Evolutionary conservation across 1,140 invertebrate species (phyloP).

Genomic region (Listronotus oregonensis): DNA sequence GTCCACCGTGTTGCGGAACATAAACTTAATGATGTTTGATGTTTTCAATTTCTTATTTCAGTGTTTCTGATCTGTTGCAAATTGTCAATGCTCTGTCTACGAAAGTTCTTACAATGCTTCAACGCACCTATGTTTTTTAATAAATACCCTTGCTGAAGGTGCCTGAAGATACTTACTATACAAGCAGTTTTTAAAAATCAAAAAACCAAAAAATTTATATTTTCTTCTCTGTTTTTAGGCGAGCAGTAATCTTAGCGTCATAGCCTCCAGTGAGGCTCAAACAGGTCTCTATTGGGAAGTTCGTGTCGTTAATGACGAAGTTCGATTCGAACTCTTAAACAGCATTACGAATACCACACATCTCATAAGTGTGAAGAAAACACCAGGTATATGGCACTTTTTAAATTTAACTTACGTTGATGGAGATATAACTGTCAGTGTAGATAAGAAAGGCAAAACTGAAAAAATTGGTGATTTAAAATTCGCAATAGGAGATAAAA

Average conservation of each 20-base stretch:
- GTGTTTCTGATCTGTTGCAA: too few species aligned
- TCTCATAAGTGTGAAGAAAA: constrained; percentile 76
- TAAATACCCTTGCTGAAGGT: too few species aligned
- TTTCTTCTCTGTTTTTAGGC: constrained; percentile 92
- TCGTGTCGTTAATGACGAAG: constrained; percentile 79
- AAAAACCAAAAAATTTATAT: too few species aligned
- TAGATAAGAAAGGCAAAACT: constrained; percentile 75
- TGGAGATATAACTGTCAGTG: constrained; percentile 72
- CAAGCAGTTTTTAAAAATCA: too few species aligned
- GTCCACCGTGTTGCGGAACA: too few species aligned
- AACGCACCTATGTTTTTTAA: too few species aligned
- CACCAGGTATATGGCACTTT: constrained; percentile 77
- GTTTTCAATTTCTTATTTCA: too few species aligned
- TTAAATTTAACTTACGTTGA: constrained; percentile 77
- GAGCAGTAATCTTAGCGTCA: constrained; percentile 77
- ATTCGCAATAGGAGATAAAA: constrained; percentile 62
- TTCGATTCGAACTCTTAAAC: constrained; percentile 78
- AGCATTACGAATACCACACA: constrained; percentile 73
- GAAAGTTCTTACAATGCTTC: too few species aligned
- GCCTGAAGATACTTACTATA: too few species aligned
- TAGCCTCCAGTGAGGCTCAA: constrained; percentile 81
- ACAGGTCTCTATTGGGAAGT: constrained; percentile 85
- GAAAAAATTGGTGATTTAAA: constrained; percentile 55
- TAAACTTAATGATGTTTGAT: too few species aligned
- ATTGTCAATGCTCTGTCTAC: too few species aligned